These are phyloP conservation scores for Eustalomyia histrio DNA, from an alignment of 2,888 invertebrate species.

Conservation along the genomic window DNA sequence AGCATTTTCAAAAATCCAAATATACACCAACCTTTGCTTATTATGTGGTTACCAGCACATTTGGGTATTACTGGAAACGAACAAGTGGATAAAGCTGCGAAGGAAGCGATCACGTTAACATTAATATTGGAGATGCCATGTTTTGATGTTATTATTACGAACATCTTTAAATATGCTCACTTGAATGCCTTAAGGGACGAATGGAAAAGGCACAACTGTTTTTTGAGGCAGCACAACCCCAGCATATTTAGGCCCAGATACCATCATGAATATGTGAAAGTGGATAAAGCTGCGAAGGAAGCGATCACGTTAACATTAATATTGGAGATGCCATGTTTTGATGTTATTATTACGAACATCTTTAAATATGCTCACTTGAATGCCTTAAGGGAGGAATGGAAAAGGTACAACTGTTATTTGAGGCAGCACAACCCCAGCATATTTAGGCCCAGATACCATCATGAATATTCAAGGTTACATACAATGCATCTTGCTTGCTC, in stretches of 20 bases:
- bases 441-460: not conserved
- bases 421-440: not conserved
- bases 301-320: no score
- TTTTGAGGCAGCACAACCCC: conserved; percentile 6
- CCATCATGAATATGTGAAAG: not conserved
- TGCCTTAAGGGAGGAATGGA: conserved; percentile 1
- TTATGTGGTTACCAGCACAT: no score
- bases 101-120: no score
- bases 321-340: conserved; percentile 3
- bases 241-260: not conserved
- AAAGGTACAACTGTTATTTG: not conserved
- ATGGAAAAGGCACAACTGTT: no score
- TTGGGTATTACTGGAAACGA: no score
- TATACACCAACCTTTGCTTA: no score
- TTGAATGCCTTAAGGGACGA: no score
- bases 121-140: not conserved
- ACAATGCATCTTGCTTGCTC: conserved; percentile 21
- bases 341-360: not conserved
- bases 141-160: not conserved
- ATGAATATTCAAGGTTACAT: not conserved
- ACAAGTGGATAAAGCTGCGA: no score
- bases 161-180: not conserved
- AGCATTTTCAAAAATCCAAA: no score
- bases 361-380: not conserved
- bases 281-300: no score